A percentile compares a stretch with the other conserved stretches of the same genome.
Evolutionary conservation across 2,888 invertebrate genomes (phyloP).

Genomic region (Polymixis lichenea): DNA sequence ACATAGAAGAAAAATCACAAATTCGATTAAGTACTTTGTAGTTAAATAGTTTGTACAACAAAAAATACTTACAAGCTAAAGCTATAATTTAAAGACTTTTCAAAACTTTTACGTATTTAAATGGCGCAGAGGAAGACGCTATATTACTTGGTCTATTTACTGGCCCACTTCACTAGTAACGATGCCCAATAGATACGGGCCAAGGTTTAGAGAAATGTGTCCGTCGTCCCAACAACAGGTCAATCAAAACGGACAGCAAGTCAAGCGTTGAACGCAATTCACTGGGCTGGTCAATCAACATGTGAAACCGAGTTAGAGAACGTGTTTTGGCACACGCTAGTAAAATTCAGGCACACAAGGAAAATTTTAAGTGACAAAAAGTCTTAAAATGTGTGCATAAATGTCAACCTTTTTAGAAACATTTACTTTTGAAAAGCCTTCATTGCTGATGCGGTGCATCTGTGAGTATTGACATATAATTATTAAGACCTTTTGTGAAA

Average conservation of each 20-base stretch:
- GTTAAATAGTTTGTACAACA: slow-evolving; percentile 61
- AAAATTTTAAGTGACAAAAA: neutral
- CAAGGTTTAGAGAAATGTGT: slow-evolving; percentile 29
- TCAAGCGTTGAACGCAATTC: slow-evolving; percentile 10
- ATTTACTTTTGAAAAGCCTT: slow-evolving; percentile 59
- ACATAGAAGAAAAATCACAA: slow-evolving; percentile 56
- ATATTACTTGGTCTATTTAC: neutral
- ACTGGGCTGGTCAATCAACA: neutral
- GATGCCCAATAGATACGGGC: neutral
- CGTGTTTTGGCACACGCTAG: slow-evolving; percentile 3
- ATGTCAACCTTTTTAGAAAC: neutral
- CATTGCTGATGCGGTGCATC: slow-evolving; percentile 48
- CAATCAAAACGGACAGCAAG: slow-evolving; percentile 19
- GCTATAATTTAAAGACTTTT: slow-evolving; percentile 62
- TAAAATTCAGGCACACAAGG: neutral
- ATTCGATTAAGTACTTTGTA: slow-evolving; percentile 64
- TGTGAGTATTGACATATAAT: slow-evolving; percentile 48
- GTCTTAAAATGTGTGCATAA: neutral
- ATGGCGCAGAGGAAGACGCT: neutral
- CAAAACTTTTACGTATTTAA: slow-evolving; percentile 48
- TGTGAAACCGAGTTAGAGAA: neutral
- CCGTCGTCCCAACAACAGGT: slow-evolving; percentile 8
- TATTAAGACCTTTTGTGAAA: slow-evolving; percentile 39
- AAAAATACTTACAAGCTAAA: slow-evolving; percentile 58
- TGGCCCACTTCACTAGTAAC: slow-evolving; percentile 3